A percentile compares a stretch with the other conserved stretches of the same genome.
Conservation (phyloP, 2,797 vertebrate genomes). For the Dallia pectoralis region DNA sequence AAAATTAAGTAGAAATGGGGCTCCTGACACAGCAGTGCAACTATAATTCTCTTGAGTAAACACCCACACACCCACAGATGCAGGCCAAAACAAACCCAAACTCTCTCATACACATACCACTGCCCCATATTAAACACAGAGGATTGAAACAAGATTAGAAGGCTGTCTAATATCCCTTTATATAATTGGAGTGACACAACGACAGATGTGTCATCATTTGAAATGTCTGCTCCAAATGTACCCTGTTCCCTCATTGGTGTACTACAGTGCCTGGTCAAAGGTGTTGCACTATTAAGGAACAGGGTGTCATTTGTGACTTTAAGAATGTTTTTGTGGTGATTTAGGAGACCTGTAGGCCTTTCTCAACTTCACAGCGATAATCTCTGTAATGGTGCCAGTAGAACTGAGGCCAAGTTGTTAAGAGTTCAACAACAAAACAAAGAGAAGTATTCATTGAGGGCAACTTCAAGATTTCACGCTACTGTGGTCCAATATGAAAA, state of each 20-base stretch:
- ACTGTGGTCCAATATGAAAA: background rate
- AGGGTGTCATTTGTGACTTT: no score
- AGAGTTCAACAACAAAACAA: background rate
- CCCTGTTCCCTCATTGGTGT: background rate
- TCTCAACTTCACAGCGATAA: background rate
- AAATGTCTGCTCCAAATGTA: background rate
- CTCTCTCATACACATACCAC: background rate
- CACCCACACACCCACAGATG: background rate
- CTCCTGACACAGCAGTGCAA: background rate
- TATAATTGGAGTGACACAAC: constrained; percentile 17
- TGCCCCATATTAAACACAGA: background rate
- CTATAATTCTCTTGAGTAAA: background rate
- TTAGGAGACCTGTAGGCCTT: background rate
- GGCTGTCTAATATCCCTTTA: constrained; percentile 16
- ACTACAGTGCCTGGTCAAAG: no score
- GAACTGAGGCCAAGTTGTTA: background rate
- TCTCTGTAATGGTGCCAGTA: background rate
- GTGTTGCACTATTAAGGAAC: background rate
- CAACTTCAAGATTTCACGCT: background rate
- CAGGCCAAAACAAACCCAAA: background rate
- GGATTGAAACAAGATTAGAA: background rate
- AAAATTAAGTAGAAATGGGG: background rate
- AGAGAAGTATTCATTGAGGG: background rate
- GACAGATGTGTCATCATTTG: constrained; percentile 15
- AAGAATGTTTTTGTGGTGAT: background rate